Percentiles rank a stretch among this genome's conserved stretches.
Conservation (phyloP, 2,888 invertebrate genomes). For the Ophraella communa region DNA sequence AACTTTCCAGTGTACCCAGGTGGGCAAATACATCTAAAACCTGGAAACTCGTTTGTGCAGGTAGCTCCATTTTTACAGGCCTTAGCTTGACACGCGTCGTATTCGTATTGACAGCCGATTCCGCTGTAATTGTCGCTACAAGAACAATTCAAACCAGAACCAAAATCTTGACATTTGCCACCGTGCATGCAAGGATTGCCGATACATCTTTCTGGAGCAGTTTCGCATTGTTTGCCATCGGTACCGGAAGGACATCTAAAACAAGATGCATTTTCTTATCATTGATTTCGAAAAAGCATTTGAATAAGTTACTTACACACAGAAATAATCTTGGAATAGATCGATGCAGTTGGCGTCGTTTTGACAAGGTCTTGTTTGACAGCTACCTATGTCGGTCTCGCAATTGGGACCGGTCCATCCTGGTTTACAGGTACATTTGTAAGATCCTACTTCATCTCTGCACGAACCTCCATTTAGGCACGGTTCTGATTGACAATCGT, state of each 20-base stretch:
- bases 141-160: constrained; percentile 92
- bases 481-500: constrained; percentile 85
- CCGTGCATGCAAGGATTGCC: constrained; percentile 96
- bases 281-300: not conserved
- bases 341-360: constrained; percentile 92
- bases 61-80: constrained; percentile 94
- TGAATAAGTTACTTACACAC: constrained; percentile 72
- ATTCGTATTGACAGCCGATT: constrained; percentile 92
- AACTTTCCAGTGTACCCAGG: constrained; percentile 79
- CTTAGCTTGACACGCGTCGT: constrained; percentile 88
- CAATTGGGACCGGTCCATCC: constrained; percentile 90
- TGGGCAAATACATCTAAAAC: constrained; percentile 86
- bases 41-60: constrained; percentile 84
- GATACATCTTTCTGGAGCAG: constrained; percentile 92
- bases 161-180: constrained; percentile 94
- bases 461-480: constrained; percentile 91
- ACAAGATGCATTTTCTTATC: not conserved
- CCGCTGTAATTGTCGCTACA: constrained; percentile 77
- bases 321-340: constrained; percentile 89
- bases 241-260: constrained; percentile 89
- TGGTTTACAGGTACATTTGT: constrained; percentile 79
- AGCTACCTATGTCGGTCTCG: constrained; percentile 87
- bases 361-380: constrained; percentile 86
- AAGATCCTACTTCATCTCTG: constrained; percentile 83
- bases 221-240: constrained; percentile 96